Evolutionary conservation across 2,888 invertebrate genomes (phyloP).

Genomic region (Glaucopsyche alexis): DNA sequence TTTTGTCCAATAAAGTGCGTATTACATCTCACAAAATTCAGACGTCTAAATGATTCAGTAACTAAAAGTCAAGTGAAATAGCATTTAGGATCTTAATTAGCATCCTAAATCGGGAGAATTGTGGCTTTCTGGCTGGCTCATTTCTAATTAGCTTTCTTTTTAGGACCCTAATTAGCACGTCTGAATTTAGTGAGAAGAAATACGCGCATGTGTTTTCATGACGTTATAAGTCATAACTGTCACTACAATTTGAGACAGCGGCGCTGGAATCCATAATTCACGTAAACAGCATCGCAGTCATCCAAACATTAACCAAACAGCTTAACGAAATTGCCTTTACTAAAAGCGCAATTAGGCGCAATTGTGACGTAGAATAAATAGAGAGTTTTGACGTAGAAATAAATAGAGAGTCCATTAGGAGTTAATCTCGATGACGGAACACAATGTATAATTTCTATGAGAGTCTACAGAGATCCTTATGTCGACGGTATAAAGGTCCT

Average conservation of each 20-base stretch:
- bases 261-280: not conserved
- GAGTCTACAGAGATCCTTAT: too few species aligned
- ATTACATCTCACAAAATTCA: too few species aligned
- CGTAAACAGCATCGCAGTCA: slow-evolving; percentile 30
- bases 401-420: slow-evolving; percentile 69
- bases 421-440: slow-evolving; percentile 79
- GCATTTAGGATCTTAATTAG: too few species aligned
- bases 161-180: not conserved
- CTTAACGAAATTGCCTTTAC: slow-evolving; percentile 74
- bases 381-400: slow-evolving; percentile 64
- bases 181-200: not conserved
- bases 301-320: slow-evolving; percentile 61
- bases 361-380: slow-evolving; percentile 52
- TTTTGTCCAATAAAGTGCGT: too few species aligned
- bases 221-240: too few species aligned
- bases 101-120: too few species aligned
- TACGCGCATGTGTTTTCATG: too few species aligned
- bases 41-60: too few species aligned
- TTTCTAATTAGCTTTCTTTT: too few species aligned
- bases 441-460: slow-evolving; percentile 49
- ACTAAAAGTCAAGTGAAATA: too few species aligned
- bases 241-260: not conserved
- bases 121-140: too few species aligned
- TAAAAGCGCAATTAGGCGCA: slow-evolving; percentile 75
- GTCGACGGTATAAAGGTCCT: too few species aligned